Base-by-base conservation (phyloP, 1,140 invertebrate species). In the Conus ventricosus region DNA sequence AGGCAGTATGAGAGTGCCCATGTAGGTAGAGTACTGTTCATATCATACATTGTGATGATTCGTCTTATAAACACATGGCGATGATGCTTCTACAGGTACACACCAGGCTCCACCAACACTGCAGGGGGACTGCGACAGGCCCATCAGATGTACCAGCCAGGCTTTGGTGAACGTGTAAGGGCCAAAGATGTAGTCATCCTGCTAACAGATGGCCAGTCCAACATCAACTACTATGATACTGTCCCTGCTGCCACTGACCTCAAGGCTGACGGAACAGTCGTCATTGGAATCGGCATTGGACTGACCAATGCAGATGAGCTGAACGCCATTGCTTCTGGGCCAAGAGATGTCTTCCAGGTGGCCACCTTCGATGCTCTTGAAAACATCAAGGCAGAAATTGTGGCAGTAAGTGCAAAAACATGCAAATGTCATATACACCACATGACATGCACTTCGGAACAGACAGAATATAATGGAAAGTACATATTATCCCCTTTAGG, bases 121-220 rank as follows among this genome's bases (percentile, higher is more conserved):
- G 94, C 94, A 63, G 90, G 90, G 27, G 93, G 92, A 20, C 54
- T 93, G 75, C 76, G 91, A 54, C 87, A 90, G 54, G 92, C 91
- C 54, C 39, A 67, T 13, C 88, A 93, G 84, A 83, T 92, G 67
- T 89, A 91, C 39, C 71, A 87, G 39, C 85, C 85, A 27, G 88
- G 71, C 10, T 90, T 90, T n/a, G 94, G 94, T 15, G 91, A 93
- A 25, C 87, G 94, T 20, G 55, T 80, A 20, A 88, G 90, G 17
- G 94, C 93, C 0, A 89, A 93, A 4, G 92, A 95, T 82, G 88
- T 94, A 5, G 92, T 92, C 25, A 91, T 94, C 51, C 78, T 95
- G 11, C 85, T 95, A 5, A 94, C 94, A 0, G 94, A 94, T 80
- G 94, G 94, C 1, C 60, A 92, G 81, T 93, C 93, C 7, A 94